A percentile compares a stretch with the other conserved stretches of the same genome.
phyloP scores from a whole-genome alignment of 2,113 vertebrate species.

The Brachionichthys hirsutus region DNA sequence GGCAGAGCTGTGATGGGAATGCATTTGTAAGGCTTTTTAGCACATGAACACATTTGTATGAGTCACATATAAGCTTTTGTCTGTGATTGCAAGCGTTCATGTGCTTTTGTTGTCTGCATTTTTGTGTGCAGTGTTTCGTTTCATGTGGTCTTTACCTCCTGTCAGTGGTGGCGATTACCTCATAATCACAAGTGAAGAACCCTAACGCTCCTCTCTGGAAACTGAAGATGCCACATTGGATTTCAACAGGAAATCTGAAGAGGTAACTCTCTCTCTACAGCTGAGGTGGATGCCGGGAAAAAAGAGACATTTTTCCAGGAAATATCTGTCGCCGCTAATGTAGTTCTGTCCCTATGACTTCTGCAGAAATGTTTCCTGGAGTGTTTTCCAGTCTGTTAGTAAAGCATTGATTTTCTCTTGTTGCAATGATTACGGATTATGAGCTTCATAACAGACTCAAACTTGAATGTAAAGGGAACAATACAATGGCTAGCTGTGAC shows the following conservation, averaged over 20 bases:
- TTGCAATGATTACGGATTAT: slow-evolving; percentile 50
- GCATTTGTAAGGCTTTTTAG: slow-evolving; percentile 44
- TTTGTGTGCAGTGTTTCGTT: slow-evolving; percentile 52
- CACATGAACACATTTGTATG: slow-evolving; percentile 35
- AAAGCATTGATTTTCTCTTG: slow-evolving; percentile 27
- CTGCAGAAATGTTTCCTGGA: slow-evolving; percentile 60
- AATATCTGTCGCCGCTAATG: slow-evolving; percentile 30
- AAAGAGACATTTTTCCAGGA: slow-evolving; percentile 71
- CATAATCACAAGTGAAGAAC: slow-evolving; percentile 65
- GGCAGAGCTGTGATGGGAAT: slow-evolving; percentile 50
- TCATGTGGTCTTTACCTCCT: slow-evolving; percentile 67
- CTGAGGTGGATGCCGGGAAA: slow-evolving; percentile 67
- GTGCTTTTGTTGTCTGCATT: slow-evolving; percentile 11
- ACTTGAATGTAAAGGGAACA: slow-evolving; percentile 38
- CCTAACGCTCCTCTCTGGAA: slow-evolving; percentile 66
- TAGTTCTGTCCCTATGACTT: slow-evolving; percentile 59
- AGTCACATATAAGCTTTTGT: slow-evolving; percentile 14
- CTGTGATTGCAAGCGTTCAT: slow-evolving; percentile 20
- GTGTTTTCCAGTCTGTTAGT: slow-evolving; percentile 30
- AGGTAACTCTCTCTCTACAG: slow-evolving; percentile 55
- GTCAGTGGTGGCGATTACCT: slow-evolving; percentile 64
- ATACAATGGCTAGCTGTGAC: too few relatives aligned
- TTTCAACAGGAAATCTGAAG: slow-evolving; percentile 77
- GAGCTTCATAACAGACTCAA: slow-evolving; percentile 25
- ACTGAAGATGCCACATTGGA: slow-evolving; percentile 77